These are phyloP conservation scores for Xenus cinereus DNA, from an alignment of 2,113 vertebrate species.

Conservation along the genomic window DNA sequence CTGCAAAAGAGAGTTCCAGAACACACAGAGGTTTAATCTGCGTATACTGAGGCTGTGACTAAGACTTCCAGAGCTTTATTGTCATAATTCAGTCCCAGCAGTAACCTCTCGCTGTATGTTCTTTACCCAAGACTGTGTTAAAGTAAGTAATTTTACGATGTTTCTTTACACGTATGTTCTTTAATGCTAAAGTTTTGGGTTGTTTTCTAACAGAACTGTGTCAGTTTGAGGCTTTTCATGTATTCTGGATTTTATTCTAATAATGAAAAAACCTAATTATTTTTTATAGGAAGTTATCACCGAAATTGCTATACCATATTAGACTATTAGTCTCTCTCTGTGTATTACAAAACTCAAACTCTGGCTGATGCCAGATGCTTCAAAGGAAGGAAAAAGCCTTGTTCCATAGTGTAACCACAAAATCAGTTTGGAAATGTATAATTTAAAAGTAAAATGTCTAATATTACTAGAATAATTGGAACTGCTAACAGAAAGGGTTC, in stretches of 20 bases:
- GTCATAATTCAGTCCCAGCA: background rate
- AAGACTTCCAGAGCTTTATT: background rate
- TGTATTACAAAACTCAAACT: background rate
- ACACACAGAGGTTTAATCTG: background rate
- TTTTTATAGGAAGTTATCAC: background rate
- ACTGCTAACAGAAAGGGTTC: background rate
- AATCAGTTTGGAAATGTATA: background rate
- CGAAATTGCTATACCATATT: background rate
- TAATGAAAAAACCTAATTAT: background rate
- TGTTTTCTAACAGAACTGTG: background rate
- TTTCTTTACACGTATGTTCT: background rate
- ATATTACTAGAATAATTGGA: conserved; percentile 5
- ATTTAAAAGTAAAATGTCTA: background rate
- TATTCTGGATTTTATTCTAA: background rate
- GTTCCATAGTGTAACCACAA: background rate
- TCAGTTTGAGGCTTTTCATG: background rate
- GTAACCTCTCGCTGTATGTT: background rate
- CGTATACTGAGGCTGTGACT: background rate
- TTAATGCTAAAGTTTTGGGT: background rate
- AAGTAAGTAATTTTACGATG: background rate
- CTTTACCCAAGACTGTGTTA: background rate
- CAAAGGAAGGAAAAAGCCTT: background rate
- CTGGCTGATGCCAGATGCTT: background rate
- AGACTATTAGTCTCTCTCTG: background rate
- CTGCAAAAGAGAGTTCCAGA: background rate